These are phyloP conservation scores for Tineola bisselliella DNA, from an alignment of 2,888 invertebrate genomes.

Conservation along the genomic window DNA sequence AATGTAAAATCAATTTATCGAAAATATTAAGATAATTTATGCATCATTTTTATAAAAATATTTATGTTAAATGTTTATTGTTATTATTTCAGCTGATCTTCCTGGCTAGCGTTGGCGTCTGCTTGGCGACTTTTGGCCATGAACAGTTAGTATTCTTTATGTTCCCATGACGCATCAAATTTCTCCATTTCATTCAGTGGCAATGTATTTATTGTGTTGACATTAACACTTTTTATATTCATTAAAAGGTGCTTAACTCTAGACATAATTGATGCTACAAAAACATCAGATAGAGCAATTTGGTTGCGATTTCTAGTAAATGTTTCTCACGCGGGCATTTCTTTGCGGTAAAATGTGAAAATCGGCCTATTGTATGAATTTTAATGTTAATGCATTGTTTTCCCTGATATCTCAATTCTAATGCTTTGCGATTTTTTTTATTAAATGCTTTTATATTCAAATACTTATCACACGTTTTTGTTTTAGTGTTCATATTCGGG, in stretches of 20 bases:
- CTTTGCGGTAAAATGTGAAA: constrained; percentile 59
- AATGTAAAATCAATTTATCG: constrained; percentile 17
- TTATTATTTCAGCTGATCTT: constrained; percentile 56
- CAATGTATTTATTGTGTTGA: not conserved
- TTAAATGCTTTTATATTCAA: constrained; percentile 8
- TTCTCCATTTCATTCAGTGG: not conserved
- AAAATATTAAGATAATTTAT: not conserved
- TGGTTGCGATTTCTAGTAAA: constrained; percentile 49
- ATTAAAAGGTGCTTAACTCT: not conserved
- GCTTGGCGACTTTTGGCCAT: constrained; percentile 61
- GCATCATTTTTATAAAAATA: no score
- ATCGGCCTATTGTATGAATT: constrained; percentile 47
- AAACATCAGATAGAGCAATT: constrained; percentile 43
- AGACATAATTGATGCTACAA: constrained; percentile 32
- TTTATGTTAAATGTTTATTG: not conserved
- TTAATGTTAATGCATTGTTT: constrained; percentile 35
- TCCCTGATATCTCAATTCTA: constrained; percentile 36
- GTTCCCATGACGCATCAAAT: not conserved
- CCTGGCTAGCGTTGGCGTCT: constrained; percentile 54
- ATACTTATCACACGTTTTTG: constrained; percentile 16
- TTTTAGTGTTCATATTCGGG: constrained; percentile 67
- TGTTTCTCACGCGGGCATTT: constrained; percentile 53
- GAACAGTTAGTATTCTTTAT: constrained; percentile 55
- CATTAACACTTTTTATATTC: not conserved
- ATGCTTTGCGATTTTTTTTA: constrained; percentile 36